Base-by-base conservation (phyloP, 2,113 vertebrate genomes). In the Pagrus major region DNA sequence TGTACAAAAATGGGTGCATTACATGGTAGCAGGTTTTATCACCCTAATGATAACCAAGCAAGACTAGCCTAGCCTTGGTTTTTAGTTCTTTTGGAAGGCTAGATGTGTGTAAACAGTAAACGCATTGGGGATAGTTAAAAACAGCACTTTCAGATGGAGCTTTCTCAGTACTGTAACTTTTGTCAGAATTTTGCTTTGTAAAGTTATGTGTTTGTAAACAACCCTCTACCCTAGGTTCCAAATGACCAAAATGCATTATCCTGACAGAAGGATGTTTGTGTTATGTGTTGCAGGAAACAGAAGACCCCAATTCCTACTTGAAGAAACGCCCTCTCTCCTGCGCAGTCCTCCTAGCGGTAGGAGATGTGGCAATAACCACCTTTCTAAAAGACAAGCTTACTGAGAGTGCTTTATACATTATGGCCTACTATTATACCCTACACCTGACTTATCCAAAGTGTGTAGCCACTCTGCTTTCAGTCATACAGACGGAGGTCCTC, bases 401-500 rank as follows among this genome's bases (percentile, higher is more conserved):
- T 0, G 65, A 89, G 44, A 3, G 81, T 58, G 69, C 65, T 73
- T 79, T 85, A 55, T 87, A 87, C 66, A 75, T 87, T 51, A 85
- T 89, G 75, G 78, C 78, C 47, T 89, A 81, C 70, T 81, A 80
- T 74, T 80, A 85, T 77, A 9, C 56, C 35, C 68, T 85, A 64
- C 76, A 89, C 44, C 78, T 89, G 1, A 88, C 71, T 6, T 83
- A 83, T 9, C 78, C 82, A 25, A 77, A 70, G 56, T 87, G 79
- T 70, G 71, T 80, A 65, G 82, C 88, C 49, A 83, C 83, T 56
- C 61, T 87, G 69, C 87, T 88, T 55, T 84, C 80, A 18, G 59
- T 86, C 54, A 83, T 86, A 63, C 86, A 88, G 2, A 80, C 71
- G 1, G 78, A 86, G 81, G 71, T 80, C 29, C 86, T 79, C 67